Evolutionary conservation across 2,888 invertebrate species (phyloP), one percentile per base, ranked within the genome.

Genomic region (Resseliella maxima): DNA sequence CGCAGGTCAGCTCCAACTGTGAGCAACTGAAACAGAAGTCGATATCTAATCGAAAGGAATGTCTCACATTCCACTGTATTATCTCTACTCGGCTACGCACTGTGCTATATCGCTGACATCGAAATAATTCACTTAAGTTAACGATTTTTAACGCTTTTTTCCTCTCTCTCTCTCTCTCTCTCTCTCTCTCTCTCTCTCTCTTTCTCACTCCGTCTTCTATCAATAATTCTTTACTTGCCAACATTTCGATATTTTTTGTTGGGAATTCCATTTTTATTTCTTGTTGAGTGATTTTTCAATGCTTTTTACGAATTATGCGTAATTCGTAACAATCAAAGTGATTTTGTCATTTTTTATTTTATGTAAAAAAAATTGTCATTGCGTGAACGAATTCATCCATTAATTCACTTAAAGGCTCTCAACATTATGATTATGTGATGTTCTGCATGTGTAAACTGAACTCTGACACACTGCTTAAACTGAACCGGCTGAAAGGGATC

Each of bases 11-110:
- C 8, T 18, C 15, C 46, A 50, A 1, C 8, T n/a, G n/a, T n/a
- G n/a, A n/a, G n/a, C 15, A n/a, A 18, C 1, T 31, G 72, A 31
- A 72, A 72, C 72, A 31, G 35, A 72, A 72, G 72, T 72, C 31
- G 72, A 27, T 72, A 72, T 31, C 72, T 72, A 72, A 72, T 72
- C 72, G 72, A 72, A 72, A 12, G 72, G 72, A 59, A 59, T 59
- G 2, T 59, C 59, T n/a, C 59, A 59, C 72, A 72, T 72, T 72
- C 72, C 72, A 72, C 35, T 50, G 15, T 72, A 72, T 35, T 72
- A 72, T 72, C 72, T 72, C 15, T 0, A 15, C 1, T 72, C 59
- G 5, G 18, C 72, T n/a, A n/a, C 18, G n/a, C 6, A 59, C 24
- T 0, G 27, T 2, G 12, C 59, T 5, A 72, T 2, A 15, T 72